phyloP scores from a whole-genome alignment of 1,140 invertebrate species.

The Cyrtorhinus lividipennis region DNA sequence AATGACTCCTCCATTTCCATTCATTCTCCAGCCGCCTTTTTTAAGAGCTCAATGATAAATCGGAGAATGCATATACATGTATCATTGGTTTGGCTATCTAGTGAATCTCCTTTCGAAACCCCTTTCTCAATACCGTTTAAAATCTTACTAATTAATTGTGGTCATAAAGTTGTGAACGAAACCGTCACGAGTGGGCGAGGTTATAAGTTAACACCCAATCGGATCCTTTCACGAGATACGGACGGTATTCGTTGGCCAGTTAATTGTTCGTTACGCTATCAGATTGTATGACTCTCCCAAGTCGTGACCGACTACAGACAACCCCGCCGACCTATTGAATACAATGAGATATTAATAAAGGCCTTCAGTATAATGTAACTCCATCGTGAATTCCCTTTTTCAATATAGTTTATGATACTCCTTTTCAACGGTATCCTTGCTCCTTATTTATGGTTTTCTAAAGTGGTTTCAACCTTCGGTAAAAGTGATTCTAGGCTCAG shows the following conservation, averaged over 20 bases:
- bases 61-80: not conserved
- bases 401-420: not conserved
- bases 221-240: not conserved
- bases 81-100: not conserved
- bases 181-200: constrained; percentile 1
- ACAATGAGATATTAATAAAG: constrained; percentile 4
- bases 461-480: too few species aligned
- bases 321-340: not conserved
- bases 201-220: constrained; percentile 8
- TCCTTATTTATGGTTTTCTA: too few species aligned
- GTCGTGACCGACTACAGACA: not conserved
- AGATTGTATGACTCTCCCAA: not conserved
- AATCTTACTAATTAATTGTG: constrained; percentile 1
- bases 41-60: not conserved
- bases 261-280: constrained; percentile 7
- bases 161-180: not conserved
- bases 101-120: not conserved
- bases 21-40: not conserved
- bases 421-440: not conserved
- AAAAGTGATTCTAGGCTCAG: too few species aligned
- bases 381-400: not conserved
- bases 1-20: not conserved
- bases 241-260: not conserved
- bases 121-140: not conserved
- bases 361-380: not conserved